These are phyloP conservation scores for Physella acuta DNA, from an alignment of 1,140 invertebrate species.

Conservation along the genomic window DNA sequence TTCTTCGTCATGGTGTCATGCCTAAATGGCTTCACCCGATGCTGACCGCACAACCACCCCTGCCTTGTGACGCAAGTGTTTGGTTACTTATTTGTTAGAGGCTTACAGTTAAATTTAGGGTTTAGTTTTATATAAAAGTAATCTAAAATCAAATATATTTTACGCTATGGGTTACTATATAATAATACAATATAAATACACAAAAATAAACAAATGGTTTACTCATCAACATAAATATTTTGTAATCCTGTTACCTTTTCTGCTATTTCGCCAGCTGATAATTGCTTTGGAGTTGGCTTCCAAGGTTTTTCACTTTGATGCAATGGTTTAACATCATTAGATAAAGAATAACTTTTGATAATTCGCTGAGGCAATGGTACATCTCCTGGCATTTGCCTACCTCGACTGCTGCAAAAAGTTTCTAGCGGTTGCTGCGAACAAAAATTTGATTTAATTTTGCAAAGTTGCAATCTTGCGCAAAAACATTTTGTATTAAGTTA, in stretches of 20 bases:
- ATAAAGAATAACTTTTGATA: conserved; percentile 10
- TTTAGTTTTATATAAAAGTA: no score
- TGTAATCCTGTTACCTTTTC: not conserved
- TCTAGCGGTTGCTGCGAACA: conserved; percentile 11
- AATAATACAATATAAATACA: conserved; percentile 24
- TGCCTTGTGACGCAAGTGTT: no score
- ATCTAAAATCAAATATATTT: no score
- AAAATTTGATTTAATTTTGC: no score
- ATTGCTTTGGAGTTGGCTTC: conserved; percentile 7
- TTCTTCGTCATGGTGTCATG: no score
- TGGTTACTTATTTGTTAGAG: no score
- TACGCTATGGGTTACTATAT: not conserved
- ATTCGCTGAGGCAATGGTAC: conserved; percentile 9
- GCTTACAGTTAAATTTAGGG: no score
- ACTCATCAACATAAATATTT: not conserved
- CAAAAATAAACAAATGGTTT: no score
- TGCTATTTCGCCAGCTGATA: conserved; percentile 2
- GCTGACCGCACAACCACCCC: no score
- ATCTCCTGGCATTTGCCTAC: conserved; percentile 3
- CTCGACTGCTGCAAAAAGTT: conserved; percentile 14
- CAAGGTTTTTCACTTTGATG: conserved; percentile 25
- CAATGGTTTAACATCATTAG: conserved; percentile 7
- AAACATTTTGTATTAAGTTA: no score
- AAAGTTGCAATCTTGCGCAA: no score
- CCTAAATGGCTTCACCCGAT: no score